Percentiles rank a stretch among this genome's conserved stretches.
phyloP scores from a whole-genome alignment of 2,113 vertebrate genomes.

The Hystrix cristata region DNA sequence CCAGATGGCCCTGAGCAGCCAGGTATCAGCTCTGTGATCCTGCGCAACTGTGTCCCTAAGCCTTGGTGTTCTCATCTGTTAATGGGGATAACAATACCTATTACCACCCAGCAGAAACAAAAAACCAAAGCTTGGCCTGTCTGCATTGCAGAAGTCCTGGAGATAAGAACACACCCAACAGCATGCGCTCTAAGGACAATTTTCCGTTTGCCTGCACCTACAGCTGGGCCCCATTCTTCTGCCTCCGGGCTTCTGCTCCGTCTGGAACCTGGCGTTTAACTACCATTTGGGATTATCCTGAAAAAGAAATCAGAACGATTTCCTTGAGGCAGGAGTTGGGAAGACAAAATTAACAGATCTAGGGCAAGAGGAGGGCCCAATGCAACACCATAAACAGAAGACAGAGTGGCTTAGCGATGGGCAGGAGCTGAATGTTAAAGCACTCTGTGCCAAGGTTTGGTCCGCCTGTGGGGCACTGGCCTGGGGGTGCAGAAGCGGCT shows the following conservation, averaged over 20 bases:
- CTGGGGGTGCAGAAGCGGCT: neutral
- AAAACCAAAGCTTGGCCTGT: neutral
- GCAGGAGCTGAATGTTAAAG: neutral
- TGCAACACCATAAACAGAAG: neutral
- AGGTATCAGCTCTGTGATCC: neutral
- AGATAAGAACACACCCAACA: fast-evolving
- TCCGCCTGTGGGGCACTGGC: neutral
- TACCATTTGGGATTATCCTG: neutral
- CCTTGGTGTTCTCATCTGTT: neutral
- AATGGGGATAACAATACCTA: neutral
- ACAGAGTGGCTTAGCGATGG: fast-evolving
- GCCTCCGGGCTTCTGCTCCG: neutral
- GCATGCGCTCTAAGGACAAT: neutral
- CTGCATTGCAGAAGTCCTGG: neutral
- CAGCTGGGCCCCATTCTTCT: neutral
- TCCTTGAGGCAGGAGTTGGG: neutral
- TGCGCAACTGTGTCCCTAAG: neutral
- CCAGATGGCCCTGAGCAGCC: neutral
- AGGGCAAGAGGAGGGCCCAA: neutral
- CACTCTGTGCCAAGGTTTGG: fast-evolving
- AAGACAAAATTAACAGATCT: neutral
- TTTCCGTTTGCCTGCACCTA: neutral
- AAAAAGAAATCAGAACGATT: neutral
- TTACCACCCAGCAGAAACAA: neutral
- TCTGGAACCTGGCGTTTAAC: neutral